These are phyloP conservation scores for Streptopelia turtur DNA, from an alignment of 2,797 vertebrate genomes.

Conservation along the genomic window DNA sequence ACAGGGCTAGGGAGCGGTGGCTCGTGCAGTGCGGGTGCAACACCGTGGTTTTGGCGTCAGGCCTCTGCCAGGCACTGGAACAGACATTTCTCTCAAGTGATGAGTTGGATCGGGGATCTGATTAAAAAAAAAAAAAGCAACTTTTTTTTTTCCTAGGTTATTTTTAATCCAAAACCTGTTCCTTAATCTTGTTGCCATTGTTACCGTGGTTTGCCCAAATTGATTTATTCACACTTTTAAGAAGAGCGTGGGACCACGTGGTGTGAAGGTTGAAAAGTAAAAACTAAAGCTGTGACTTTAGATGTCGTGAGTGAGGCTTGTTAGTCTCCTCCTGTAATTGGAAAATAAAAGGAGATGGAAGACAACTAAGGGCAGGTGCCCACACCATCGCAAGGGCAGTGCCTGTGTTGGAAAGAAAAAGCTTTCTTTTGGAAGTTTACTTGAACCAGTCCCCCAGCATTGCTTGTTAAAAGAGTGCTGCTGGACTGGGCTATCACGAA, in stretches of 20 bases:
- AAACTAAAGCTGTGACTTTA: background rate
- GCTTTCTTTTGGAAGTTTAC: background rate
- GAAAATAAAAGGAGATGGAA: background rate
- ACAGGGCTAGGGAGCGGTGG: rapidly evolving
- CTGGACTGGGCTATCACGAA: background rate
- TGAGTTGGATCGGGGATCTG: background rate
- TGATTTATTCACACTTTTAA: background rate
- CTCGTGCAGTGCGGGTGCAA: rapidly evolving
- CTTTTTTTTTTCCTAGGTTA: background rate
- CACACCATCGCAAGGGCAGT: rapidly evolving
- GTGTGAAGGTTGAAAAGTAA: background rate
- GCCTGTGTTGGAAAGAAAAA: background rate
- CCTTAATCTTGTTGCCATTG: background rate
- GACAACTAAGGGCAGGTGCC: background rate
- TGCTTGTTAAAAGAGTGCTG: background rate
- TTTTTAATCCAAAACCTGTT: background rate
- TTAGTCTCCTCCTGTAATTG: background rate
- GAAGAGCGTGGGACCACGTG: background rate
- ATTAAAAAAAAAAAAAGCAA: background rate
- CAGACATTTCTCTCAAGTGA: rapidly evolving
- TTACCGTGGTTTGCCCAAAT: background rate
- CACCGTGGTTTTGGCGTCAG: rapidly evolving
- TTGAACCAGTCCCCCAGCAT: background rate
- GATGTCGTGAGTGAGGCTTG: background rate
- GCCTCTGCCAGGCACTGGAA: background rate